These are phyloP conservation scores for Rhincodon typus DNA, from an alignment of 2,797 vertebrate species.

Conservation along the genomic window DNA sequence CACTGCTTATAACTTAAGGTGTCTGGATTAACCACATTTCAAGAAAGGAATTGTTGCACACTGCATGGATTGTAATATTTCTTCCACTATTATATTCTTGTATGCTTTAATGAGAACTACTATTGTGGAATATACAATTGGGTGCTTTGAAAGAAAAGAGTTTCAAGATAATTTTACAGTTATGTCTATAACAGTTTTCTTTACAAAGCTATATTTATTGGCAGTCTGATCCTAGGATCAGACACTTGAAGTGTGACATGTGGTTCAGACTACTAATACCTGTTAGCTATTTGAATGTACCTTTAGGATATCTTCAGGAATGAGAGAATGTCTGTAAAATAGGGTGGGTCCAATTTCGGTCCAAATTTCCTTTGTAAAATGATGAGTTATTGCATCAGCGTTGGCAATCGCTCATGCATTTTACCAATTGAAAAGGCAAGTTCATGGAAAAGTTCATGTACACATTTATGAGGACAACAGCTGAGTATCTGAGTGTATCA, in stretches of 20 bases:
- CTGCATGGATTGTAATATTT: background rate
- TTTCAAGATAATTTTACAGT: background rate
- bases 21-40: background rate
- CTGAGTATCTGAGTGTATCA: background rate
- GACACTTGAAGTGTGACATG: background rate
- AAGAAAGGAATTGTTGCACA: background rate
- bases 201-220: background rate
- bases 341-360: background rate
- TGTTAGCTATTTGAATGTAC: background rate
- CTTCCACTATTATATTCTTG: background rate
- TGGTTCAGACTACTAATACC: background rate
- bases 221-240: background rate
- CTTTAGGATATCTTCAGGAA: background rate
- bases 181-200: background rate
- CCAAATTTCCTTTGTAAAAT: background rate
- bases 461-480: background rate
- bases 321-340: slow-evolving; percentile 16
- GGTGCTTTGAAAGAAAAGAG: background rate
- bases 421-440: background rate
- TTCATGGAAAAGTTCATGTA: background rate
- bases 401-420: background rate
- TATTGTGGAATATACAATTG: background rate
- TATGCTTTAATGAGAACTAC: background rate
- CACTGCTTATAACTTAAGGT: background rate
- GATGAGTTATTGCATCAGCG: background rate